A percentile compares a stretch with the other conserved stretches of the same genome.
phyloP scores from a whole-genome alignment of 2,113 vertebrate genomes.

The Triplophysa siluroides region DNA sequence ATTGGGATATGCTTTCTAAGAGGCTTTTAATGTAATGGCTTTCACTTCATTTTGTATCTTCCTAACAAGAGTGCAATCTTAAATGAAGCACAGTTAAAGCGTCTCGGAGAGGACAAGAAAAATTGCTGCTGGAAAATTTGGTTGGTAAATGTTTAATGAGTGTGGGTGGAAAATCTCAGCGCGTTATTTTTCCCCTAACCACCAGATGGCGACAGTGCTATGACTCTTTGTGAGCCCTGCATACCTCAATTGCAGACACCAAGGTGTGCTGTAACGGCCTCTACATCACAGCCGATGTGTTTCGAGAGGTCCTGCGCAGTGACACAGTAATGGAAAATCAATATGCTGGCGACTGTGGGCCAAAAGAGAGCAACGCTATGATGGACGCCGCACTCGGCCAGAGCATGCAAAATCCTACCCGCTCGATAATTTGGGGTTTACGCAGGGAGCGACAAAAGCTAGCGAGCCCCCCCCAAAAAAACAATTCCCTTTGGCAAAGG shows the following conservation, averaged over 20 bases:
- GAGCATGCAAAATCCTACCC: slow-evolving; percentile 63
- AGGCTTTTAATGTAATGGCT: slow-evolving; percentile 36
- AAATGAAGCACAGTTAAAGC: slow-evolving; percentile 21
- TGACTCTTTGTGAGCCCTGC: not conserved
- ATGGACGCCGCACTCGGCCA: slow-evolving; percentile 63
- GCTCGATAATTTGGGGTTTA: slow-evolving; percentile 64
- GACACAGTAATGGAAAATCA: slow-evolving; percentile 74
- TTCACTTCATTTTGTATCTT: slow-evolving; percentile 25
- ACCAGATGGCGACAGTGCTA: slow-evolving; percentile 60
- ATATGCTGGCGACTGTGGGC: slow-evolving; percentile 63
- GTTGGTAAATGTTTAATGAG: not conserved
- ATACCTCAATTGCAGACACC: slow-evolving; percentile 14
- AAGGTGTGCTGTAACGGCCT: slow-evolving; percentile 46
- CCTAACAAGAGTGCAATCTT: not conserved
- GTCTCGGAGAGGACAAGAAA: not conserved
- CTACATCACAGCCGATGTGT: slow-evolving; percentile 68
- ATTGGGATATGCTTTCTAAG: slow-evolving; percentile 21
- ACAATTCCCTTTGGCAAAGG: slow-evolving; percentile 41
- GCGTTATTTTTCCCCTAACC: slow-evolving; percentile 32
- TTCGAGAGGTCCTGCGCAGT: slow-evolving; percentile 67
- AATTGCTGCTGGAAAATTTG: slow-evolving; percentile 13
- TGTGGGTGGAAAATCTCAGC: not conserved
- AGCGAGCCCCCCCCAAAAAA: slow-evolving; percentile 16
- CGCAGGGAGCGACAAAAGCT: slow-evolving; percentile 41
- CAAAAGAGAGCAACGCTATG: slow-evolving; percentile 56